Evolutionary conservation across 2,113 vertebrate genomes (phyloP).

Genomic region (Percina caprodes): DNA sequence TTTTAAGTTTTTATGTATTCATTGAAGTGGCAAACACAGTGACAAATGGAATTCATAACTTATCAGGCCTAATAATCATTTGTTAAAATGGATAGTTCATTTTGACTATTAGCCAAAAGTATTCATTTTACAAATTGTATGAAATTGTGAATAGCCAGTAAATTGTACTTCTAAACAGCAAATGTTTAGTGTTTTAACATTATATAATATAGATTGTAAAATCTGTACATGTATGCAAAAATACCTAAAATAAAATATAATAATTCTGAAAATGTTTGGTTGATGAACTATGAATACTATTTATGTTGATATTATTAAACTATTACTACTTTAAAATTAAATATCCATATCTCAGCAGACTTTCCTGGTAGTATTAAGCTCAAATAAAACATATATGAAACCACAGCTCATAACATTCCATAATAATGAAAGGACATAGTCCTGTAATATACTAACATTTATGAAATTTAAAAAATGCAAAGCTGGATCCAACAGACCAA

Average conservation of each 20-base stretch:
- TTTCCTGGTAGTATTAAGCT: neutral
- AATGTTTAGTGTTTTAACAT: neutral
- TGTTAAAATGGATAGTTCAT: rapidly evolving
- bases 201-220: neutral
- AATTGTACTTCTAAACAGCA: neutral
- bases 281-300: neutral
- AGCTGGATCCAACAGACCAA: neutral
- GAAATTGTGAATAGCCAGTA: neutral
- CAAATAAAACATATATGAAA: neutral
- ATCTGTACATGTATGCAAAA: neutral
- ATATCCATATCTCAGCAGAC: no score
- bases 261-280: neutral
- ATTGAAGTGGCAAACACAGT: neutral
- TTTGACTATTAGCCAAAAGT: neutral
- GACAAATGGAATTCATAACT: neutral
- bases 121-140: neutral
- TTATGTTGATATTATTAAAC: no score
- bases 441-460: neutral
- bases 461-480: neutral
- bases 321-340: neutral
- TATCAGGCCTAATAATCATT: neutral
- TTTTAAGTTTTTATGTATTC: neutral
- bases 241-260: neutral
- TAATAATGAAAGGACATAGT: neutral
- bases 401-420: neutral